Conservation (phyloP, 2,113 vertebrate species). For the Mesitornis unicolor region DNA sequence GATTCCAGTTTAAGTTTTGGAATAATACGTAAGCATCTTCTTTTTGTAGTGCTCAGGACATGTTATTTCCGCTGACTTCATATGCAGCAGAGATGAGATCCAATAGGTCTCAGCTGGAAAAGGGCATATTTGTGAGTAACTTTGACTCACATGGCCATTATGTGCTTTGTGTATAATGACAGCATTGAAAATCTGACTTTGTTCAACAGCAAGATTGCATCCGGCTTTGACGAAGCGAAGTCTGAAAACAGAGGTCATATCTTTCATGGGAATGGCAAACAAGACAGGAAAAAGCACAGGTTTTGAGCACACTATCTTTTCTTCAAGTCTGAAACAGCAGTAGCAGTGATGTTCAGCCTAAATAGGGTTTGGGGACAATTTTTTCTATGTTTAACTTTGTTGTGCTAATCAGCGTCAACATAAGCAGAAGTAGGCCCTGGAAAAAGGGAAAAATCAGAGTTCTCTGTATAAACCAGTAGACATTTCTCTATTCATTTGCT, state of each 20-base stretch:
- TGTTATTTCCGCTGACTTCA: not conserved
- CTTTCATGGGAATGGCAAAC: not conserved
- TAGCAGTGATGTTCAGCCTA: not conserved
- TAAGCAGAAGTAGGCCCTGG: not conserved
- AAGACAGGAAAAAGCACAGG: not conserved
- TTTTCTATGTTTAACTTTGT: not conserved
- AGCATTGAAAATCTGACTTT: not conserved
- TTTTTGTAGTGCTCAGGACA: not conserved
- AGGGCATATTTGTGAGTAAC: not conserved
- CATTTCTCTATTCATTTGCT: not conserved
- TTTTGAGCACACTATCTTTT: not conserved
- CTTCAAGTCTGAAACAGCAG: not conserved
- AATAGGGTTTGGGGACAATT: not conserved
- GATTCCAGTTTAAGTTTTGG: not conserved
- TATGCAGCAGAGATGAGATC: not conserved
- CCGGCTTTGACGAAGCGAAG: not conserved
- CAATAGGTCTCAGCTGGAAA: not conserved
- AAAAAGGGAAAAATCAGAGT: not conserved
- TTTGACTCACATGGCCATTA: not conserved
- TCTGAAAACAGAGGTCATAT: not conserved
- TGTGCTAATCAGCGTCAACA: not conserved
- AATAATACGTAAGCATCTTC: not conserved
- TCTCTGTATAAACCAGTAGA: not conserved
- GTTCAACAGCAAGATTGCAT: not conserved
- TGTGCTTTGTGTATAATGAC: not conserved